A percentile compares a stretch with the other conserved stretches of the same genome.
Conservation (phyloP, 2,797 vertebrate species). For the Ambastaia sidthimunki region DNA sequence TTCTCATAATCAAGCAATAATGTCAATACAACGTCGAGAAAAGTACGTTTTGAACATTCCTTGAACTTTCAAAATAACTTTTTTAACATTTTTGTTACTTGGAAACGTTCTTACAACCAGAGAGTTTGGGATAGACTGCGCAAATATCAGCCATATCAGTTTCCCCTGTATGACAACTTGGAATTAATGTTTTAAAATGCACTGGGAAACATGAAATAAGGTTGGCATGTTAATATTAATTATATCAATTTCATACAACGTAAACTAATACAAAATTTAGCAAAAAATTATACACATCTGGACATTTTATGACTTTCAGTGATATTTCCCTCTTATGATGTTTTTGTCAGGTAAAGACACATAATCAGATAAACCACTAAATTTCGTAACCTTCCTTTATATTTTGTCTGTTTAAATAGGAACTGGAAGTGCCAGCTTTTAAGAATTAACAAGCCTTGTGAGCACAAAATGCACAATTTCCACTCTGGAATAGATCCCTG, state of each 20-base stretch:
- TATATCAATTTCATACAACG: background rate
- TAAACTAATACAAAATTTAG: background rate
- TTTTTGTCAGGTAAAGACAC: background rate
- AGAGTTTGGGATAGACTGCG: conserved; percentile 8
- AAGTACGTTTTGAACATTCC: too few species aligned
- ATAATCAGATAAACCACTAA: background rate
- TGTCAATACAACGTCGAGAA: too few species aligned
- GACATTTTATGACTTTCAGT: background rate
- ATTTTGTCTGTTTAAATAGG: background rate
- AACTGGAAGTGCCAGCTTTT: background rate
- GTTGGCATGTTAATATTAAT: conserved; percentile 71
- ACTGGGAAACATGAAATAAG: conserved; percentile 68
- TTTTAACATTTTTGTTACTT: too few species aligned
- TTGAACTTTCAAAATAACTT: too few species aligned
- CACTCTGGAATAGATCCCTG: conserved; percentile 22
- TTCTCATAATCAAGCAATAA: too few species aligned
- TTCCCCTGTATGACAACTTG: too few species aligned
- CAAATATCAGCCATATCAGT: background rate
- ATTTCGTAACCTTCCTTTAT: background rate
- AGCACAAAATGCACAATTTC: conserved; percentile 21
- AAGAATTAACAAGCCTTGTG: background rate
- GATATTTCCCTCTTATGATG: background rate
- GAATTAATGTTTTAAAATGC: conserved; percentile 33
- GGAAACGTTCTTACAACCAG: background rate
- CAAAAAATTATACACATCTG: background rate